Percentiles rank a stretch among this genome's conserved stretches.
Evolutionary conservation across 2,113 vertebrate genomes (phyloP).

Genomic region (Promerops cafer): DNA sequence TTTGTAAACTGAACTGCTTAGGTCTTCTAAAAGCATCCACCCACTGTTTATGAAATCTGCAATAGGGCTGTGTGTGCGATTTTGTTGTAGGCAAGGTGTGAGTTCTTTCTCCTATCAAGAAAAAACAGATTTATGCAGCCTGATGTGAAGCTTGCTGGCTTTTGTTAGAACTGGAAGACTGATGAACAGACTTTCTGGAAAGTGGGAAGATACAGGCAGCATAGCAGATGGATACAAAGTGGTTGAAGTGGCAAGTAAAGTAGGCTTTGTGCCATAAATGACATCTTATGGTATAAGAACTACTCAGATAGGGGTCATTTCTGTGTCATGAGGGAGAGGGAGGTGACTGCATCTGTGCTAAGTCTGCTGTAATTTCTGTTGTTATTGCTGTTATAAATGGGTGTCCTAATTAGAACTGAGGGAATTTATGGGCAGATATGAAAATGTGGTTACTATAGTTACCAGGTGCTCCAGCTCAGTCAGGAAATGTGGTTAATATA

Average conservation of each 20-base stretch:
- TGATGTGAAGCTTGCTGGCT: neutral
- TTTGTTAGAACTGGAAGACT: neutral
- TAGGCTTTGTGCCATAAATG: neutral
- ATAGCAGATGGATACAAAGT: neutral
- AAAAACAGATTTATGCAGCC: neutral
- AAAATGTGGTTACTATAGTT: slow-evolving; percentile 61
- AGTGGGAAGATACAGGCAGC: neutral
- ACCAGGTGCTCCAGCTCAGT: slow-evolving; percentile 50
- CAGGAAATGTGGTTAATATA: slow-evolving; percentile 16
- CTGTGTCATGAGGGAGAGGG: neutral
- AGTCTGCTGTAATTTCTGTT: slow-evolving; percentile 9
- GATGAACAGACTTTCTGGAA: neutral
- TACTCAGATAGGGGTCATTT: neutral
- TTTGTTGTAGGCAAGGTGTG: neutral
- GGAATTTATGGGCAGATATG: slow-evolving; percentile 49
- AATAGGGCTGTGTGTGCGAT: neutral
- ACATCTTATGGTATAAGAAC: neutral
- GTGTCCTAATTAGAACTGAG: slow-evolving; percentile 45
- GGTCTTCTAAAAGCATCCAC: neutral
- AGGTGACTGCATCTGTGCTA: neutral
- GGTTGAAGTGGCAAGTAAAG: neutral
- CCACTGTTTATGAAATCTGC: neutral
- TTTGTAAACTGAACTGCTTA: neutral
- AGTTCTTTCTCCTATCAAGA: neutral
- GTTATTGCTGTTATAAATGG: slow-evolving; percentile 37